Percentiles rank a stretch among this genome's conserved stretches.
Evolutionary conservation across 2,113 vertebrate species (phyloP).

Genomic region (Nycticryphes semicollaris): DNA sequence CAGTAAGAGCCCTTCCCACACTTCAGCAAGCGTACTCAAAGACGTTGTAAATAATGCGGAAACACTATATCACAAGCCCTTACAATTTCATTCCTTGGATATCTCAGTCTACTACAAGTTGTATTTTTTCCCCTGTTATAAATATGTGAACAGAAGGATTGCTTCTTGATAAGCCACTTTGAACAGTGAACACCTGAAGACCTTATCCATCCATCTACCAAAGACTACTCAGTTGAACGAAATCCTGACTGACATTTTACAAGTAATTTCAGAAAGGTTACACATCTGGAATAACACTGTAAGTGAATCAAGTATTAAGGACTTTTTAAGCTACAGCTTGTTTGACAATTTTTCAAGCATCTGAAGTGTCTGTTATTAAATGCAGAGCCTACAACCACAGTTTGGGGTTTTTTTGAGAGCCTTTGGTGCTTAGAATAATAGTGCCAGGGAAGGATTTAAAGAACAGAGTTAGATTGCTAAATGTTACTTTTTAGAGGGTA

Average conservation of each 20-base stretch:
- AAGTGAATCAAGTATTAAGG: neutral
- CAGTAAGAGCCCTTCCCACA: neutral
- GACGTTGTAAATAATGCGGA: neutral
- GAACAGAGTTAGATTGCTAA: neutral
- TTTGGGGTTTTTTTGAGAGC: neutral
- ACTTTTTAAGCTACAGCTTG: neutral
- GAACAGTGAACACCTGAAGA: conserved; percentile 23
- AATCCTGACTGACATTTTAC: conserved; percentile 2
- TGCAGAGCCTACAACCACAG: neutral
- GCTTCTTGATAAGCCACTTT: neutral
- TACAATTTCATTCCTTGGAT: neutral
- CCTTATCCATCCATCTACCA: neutral
- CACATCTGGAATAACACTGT: neutral
- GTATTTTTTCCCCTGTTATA: neutral
- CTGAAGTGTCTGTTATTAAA: conserved; percentile 12
- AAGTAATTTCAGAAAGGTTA: neutral
- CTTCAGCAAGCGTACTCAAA: neutral
- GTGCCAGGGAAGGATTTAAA: neutral
- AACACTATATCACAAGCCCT: neutral
- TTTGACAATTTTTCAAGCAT: neutral
- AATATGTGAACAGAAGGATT: neutral
- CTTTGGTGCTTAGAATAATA: neutral
- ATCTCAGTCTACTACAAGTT: neutral
- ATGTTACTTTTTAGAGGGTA: neutral
- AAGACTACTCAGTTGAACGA: neutral